Evolutionary conservation across 2,113 vertebrate species (phyloP).

Genomic region (Grallaria varia): DNA sequence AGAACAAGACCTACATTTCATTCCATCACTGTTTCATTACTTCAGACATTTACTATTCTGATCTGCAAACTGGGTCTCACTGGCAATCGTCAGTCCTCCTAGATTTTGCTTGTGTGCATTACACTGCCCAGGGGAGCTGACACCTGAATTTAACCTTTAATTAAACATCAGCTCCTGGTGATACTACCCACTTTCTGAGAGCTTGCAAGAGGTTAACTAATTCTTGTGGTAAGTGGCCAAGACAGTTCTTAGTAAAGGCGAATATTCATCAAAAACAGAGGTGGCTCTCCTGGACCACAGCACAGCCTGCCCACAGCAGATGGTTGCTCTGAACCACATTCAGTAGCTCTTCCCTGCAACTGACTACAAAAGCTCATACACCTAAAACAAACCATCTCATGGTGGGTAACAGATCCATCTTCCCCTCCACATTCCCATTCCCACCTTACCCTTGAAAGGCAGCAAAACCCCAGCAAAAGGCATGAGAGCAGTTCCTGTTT

Average conservation of each 20-base stretch:
- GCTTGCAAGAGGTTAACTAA: neutral
- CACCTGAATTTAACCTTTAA: neutral
- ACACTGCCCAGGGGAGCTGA: neutral
- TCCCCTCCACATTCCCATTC: neutral
- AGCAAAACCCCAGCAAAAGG: neutral
- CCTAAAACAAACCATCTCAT: neutral
- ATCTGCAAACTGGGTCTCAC: neutral
- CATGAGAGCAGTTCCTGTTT: neutral
- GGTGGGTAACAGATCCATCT: neutral
- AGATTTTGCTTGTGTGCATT: neutral
- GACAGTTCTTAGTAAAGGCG: neutral
- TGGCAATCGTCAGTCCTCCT: neutral
- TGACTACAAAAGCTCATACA: neutral
- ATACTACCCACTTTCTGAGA: neutral
- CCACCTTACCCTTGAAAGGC: neutral
- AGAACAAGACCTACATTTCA: neutral
- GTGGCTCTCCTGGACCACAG: neutral
- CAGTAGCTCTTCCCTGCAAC: neutral
- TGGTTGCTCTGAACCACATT: neutral
- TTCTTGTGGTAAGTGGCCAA: neutral
- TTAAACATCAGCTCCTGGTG: neutral
- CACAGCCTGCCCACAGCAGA: neutral
- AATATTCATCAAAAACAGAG: neutral
- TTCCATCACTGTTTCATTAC: neutral
- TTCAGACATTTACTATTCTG: neutral